Evolutionary conservation across 2,797 vertebrate genomes (phyloP).

Genomic region (Hozukius guyotensis): DNA sequence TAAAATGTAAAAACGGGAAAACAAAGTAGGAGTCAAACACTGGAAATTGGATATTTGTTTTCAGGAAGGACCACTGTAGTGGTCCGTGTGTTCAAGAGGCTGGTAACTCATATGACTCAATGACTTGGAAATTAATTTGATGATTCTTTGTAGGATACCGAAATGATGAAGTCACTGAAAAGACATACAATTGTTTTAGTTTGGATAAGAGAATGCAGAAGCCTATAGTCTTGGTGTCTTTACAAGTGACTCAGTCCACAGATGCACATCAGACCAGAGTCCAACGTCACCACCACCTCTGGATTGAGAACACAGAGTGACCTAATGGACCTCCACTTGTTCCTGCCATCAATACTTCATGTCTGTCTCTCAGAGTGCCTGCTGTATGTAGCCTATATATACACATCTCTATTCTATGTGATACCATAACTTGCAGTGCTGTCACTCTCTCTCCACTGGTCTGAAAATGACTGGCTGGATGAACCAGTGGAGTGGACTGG

Average conservation of each 20-base stretch:
- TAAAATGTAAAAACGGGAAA: not conserved
- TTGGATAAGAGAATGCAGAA: not conserved
- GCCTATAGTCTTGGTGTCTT: not conserved
- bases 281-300: not conserved
- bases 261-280: not conserved
- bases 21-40: not conserved
- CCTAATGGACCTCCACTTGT: conserved; percentile 20
- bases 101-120: not conserved
- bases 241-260: not conserved
- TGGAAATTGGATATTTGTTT: not conserved
- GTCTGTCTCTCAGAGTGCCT: not conserved
- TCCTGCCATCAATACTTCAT: conserved; percentile 37
- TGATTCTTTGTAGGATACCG: not conserved
- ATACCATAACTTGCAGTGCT: not conserved
- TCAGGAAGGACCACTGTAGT: not conserved
- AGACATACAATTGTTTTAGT: not conserved
- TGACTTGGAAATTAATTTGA: not conserved
- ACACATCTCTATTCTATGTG: not conserved
- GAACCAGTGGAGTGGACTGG: not conserved
- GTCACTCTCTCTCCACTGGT: not conserved
- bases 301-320: not conserved
- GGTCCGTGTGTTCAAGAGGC: not conserved
- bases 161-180: not conserved
- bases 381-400: not conserved
- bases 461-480: not conserved